A percentile compares a stretch with the other conserved stretches of the same genome.
Conservation (phyloP, 2,113 vertebrate genomes). For the Callaeas wilsoni region DNA sequence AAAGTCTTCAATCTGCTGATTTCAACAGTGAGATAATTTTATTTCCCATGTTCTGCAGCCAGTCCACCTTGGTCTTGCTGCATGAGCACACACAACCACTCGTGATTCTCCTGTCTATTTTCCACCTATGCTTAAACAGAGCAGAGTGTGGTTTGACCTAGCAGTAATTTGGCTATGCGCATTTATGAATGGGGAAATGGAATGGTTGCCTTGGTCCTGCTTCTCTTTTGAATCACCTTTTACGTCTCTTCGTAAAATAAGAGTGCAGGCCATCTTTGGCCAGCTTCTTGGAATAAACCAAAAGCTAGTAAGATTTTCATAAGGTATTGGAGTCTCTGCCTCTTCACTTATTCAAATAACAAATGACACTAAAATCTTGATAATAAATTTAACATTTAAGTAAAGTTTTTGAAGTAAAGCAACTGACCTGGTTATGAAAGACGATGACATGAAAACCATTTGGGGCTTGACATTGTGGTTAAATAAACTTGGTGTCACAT, state of each 20-base stretch:
- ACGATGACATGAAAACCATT: background rate
- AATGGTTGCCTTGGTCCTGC: background rate
- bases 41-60: background rate
- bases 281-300: background rate
- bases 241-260: background rate
- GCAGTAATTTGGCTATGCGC: background rate
- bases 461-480: background rate
- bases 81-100: fast-evolving
- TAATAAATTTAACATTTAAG: background rate
- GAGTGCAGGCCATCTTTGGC: background rate
- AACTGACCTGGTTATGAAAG: background rate
- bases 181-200: background rate
- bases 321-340: background rate
- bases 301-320: background rate
- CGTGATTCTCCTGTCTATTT: background rate
- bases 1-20: background rate
- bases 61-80: background rate
- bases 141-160: background rate
- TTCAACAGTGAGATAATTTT: background rate
- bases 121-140: background rate
- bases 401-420: background rate
- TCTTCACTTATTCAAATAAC: background rate
- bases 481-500: background rate
- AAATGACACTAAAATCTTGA: background rate
- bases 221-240: background rate